phyloP scores from a whole-genome alignment of 1,140 invertebrate species.

The Pectinophora gossypiella region DNA sequence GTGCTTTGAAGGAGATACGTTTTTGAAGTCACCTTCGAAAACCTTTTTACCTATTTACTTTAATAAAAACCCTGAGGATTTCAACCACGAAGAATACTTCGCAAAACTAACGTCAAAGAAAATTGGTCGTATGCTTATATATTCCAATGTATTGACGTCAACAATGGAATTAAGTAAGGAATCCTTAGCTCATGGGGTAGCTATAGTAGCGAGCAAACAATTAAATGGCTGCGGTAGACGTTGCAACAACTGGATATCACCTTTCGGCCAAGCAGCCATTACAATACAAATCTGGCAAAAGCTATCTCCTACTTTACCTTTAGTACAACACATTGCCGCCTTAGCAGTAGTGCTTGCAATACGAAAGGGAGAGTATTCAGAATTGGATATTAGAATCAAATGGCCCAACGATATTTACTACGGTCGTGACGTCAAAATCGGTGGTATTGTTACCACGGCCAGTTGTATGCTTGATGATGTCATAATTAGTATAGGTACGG shows the following conservation, averaged over 20 bases:
- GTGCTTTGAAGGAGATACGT: neutral
- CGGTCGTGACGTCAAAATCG: neutral
- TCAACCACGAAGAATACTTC: neutral
- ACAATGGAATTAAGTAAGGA: neutral
- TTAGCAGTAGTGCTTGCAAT: neutral
- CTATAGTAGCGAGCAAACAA: neutral
- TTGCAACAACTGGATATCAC: neutral
- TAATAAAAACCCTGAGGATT: neutral
- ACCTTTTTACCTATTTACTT: neutral
- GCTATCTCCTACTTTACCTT: neutral
- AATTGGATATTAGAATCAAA: neutral
- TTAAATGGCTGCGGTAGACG: neutral
- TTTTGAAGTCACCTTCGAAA: neutral
- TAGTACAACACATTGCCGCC: neutral
- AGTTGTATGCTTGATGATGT: neutral
- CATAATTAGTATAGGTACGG: neutral
- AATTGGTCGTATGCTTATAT: neutral
- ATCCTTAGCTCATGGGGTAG: neutral
- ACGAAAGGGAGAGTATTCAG: neutral
- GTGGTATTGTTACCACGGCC: neutral
- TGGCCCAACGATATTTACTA: constrained; percentile 2
- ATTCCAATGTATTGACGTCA: neutral
- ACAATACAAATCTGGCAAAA: neutral
- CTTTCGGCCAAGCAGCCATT: neutral
- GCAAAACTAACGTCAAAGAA: neutral